Conservation (phyloP, 2,888 invertebrate genomes). For the Lymantria monacha region DNA sequence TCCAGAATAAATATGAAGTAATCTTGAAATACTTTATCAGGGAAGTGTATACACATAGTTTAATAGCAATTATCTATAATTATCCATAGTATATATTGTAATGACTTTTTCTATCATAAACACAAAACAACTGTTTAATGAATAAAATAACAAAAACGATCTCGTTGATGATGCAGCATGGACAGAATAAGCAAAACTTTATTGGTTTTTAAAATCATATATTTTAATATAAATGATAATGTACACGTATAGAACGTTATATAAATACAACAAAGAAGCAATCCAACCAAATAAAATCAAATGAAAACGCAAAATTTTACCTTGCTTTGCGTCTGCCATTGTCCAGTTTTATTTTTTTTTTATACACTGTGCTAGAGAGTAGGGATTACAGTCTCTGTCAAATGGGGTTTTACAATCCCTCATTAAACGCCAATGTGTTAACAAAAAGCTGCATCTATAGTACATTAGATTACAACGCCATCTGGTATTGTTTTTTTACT, state of each 20-base stretch:
- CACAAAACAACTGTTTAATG: background rate
- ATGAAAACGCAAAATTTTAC: slow-evolving; percentile 44
- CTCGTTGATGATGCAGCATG: slow-evolving; percentile 59
- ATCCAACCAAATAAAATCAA: background rate
- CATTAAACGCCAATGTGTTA: too few species aligned
- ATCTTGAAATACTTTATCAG: too few species aligned
- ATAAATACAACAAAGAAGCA: background rate
- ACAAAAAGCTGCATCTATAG: too few species aligned
- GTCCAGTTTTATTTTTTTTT: slow-evolving; percentile 48
- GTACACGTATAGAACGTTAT: background rate
- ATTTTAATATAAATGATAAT: background rate
- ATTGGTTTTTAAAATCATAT: background rate
- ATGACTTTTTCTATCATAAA: background rate
- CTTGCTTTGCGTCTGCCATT: slow-evolving; percentile 81
- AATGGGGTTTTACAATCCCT: too few species aligned
- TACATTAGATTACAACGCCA: too few species aligned
- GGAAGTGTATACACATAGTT: too few species aligned
- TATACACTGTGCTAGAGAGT: slow-evolving; percentile 2
- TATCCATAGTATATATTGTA: background rate
- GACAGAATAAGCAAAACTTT: slow-evolving; percentile 12
- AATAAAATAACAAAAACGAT: slow-evolving; percentile 39
- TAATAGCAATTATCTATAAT: background rate
- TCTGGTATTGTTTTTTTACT: too few species aligned
- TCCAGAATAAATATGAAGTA: too few species aligned
- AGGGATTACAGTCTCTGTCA: too few species aligned